A percentile compares a stretch with the other conserved stretches of the same genome.
These are phyloP conservation scores for Atrichornis clamosus DNA, from an alignment of 2,113 vertebrate genomes.

Conservation along the genomic window DNA sequence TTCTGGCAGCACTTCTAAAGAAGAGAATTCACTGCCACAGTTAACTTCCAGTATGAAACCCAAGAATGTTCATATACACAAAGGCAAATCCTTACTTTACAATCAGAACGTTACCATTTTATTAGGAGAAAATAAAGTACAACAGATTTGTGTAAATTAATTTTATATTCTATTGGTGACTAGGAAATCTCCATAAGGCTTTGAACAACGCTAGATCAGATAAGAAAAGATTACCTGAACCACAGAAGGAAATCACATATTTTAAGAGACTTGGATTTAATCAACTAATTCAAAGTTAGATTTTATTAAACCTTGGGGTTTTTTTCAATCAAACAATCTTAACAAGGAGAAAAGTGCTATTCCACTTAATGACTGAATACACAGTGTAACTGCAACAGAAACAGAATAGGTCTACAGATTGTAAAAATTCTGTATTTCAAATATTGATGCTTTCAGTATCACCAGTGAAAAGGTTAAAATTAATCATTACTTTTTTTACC, in stretches of 20 bases:
- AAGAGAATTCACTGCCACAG: background rate
- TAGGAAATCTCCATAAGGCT: background rate
- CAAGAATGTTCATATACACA: background rate
- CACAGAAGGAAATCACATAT: conserved; percentile 11
- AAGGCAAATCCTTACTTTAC: background rate
- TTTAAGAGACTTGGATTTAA: conserved; percentile 24
- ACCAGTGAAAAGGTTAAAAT: background rate
- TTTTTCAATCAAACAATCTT: background rate
- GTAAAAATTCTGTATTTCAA: background rate
- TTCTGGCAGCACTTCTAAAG: background rate
- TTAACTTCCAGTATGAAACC: background rate
- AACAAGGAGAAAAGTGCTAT: background rate
- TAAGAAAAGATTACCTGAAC: conserved; percentile 33
- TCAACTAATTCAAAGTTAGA: conserved; percentile 3
- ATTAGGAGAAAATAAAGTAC: background rate
- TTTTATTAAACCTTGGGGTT: background rate
- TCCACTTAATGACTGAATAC: background rate
- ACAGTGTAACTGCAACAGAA: background rate
- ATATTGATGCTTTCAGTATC: background rate
- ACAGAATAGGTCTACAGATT: background rate
- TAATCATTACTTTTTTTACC: background rate
- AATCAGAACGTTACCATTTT: background rate
- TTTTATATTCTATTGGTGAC: background rate
- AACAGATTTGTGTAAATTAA: background rate
- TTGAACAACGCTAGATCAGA: background rate